phyloP scores from a whole-genome alignment of 2,797 vertebrate genomes.

The Semotilus atromaculatus region DNA sequence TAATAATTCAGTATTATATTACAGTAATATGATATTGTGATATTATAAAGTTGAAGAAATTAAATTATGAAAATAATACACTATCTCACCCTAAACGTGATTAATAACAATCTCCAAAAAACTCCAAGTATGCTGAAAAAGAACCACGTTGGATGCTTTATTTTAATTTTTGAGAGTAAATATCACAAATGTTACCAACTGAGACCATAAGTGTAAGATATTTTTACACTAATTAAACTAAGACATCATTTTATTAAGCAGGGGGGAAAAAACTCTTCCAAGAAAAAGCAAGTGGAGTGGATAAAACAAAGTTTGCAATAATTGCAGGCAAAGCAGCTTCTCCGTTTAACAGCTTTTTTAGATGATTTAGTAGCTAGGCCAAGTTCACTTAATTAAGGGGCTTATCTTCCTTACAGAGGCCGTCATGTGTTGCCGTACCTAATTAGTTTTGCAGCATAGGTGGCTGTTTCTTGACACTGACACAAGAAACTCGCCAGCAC shows the following conservation, averaged over 20 bases:
- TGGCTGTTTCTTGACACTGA: constrained; percentile 37
- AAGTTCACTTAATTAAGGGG: constrained; percentile 55
- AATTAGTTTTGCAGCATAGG: constrained; percentile 56
- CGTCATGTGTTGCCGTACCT: constrained; percentile 55
- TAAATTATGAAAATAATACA: no score
- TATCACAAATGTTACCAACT: neutral
- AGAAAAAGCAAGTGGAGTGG: neutral
- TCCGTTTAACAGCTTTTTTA: constrained; percentile 45
- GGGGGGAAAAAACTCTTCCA: neutral
- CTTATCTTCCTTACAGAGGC: constrained; percentile 48
- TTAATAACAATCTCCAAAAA: no score
- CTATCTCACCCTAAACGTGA: neutral
- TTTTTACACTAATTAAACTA: neutral
- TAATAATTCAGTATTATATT: neutral
- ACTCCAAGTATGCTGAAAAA: neutral
- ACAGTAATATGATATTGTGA: neutral
- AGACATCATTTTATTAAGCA: neutral
- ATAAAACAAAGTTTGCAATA: constrained; percentile 29
- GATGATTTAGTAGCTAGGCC: constrained; percentile 26
- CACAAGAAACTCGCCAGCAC: constrained; percentile 22
- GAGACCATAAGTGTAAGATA: neutral
- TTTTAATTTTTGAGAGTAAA: neutral
- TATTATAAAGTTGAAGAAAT: neutral
- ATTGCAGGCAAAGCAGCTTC: constrained; percentile 28
- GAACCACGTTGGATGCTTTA: neutral